Conservation (phyloP, 2,888 invertebrate genomes). For the Drosophila leonis region DNA sequence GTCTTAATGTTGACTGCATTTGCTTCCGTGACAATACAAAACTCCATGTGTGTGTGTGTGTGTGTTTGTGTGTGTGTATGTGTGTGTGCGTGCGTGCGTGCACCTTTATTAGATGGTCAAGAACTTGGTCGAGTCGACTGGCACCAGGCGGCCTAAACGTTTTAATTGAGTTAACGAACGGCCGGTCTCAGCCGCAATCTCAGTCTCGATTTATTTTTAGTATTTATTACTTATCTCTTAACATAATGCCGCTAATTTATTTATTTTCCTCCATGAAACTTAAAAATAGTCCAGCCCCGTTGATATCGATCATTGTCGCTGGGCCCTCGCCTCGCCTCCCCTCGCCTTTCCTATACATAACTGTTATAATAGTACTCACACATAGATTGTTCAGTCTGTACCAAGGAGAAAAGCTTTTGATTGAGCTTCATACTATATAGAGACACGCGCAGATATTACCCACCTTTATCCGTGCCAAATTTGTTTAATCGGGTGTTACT, state of each 20-base stretch:
- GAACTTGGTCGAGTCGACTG: slow-evolving; percentile 29
- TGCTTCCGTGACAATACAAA: slow-evolving; percentile 8
- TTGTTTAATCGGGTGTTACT: neutral
- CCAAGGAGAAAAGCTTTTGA: neutral
- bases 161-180: slow-evolving; percentile 73
- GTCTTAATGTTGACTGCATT: slow-evolving; percentile 24
- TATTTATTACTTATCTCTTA: slow-evolving; percentile 52
- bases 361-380: neutral
- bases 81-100: neutral
- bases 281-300: slow-evolving; percentile 62
- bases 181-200: slow-evolving; percentile 12
- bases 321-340: neutral
- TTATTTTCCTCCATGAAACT: slow-evolving; percentile 53
- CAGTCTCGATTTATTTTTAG: slow-evolving; percentile 63
- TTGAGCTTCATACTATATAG: neutral
- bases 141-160: slow-evolving; percentile 61
- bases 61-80: neutral
- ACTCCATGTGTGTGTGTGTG: neutral
- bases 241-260: slow-evolving; percentile 64
- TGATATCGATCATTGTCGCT: slow-evolving; percentile 18
- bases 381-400: neutral
- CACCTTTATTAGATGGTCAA: slow-evolving; percentile 7
- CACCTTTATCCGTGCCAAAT: neutral
- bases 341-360: too few relatives aligned
- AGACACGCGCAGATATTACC: neutral